Conservation (phyloP, 2,888 invertebrate genomes). For the Phorcus lineatus region DNA sequence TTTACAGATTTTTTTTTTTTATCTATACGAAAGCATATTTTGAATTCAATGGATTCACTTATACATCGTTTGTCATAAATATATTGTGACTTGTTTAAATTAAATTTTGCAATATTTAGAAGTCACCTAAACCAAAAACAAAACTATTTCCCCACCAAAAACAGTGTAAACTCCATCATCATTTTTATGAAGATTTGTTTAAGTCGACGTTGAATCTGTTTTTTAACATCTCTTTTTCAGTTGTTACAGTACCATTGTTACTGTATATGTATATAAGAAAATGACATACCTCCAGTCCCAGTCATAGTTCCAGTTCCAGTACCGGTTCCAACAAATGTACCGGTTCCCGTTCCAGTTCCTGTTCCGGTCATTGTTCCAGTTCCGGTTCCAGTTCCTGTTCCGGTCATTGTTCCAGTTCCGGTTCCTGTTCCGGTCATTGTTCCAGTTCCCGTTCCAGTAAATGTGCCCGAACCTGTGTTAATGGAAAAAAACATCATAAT, state of each 20-base stretch:
- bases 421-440: constrained; percentile 4
- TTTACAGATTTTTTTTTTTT: too few relatives aligned
- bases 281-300: constrained; percentile 28
- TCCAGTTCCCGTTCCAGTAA: neutral
- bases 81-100: too few relatives aligned
- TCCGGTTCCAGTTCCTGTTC: neutral
- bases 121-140: too few relatives aligned
- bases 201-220: too few relatives aligned
- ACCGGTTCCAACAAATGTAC: constrained; percentile 15
- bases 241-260: constrained; percentile 4
- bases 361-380: constrained; percentile 19
- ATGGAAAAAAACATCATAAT: too few relatives aligned
- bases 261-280: constrained; percentile 3
- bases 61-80: too few relatives aligned
- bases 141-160: too few relatives aligned
- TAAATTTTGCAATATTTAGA: too few relatives aligned
- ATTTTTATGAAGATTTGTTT: too few relatives aligned
- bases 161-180: too few relatives aligned
- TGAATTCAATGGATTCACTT: too few relatives aligned
- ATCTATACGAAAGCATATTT: too few relatives aligned
- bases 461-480: neutral
- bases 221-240: neutral
- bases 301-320: constrained; percentile 17
- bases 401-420: neutral
- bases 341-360: constrained; percentile 12